A percentile compares a stretch with the other conserved stretches of the same genome.
phyloP scores from a whole-genome alignment of 2,888 invertebrate species.

The Nomada fabriciana region DNA sequence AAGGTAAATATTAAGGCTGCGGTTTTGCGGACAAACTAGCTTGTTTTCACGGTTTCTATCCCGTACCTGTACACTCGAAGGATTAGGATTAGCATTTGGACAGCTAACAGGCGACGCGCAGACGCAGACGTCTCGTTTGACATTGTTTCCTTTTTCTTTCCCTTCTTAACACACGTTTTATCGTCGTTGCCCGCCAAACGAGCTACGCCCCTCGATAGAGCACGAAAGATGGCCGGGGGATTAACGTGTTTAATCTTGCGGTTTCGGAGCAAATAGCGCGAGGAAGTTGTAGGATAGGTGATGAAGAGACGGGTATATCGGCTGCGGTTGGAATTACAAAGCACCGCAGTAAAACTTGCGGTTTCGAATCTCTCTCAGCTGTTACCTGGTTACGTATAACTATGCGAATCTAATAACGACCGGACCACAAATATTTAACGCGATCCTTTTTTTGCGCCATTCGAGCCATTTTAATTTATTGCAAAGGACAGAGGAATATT shows the following conservation, averaged over 20 bases:
- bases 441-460: too few relatives aligned
- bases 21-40: slow-evolving; percentile 64
- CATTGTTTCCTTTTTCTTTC: slow-evolving; percentile 17
- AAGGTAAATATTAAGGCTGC: slow-evolving; percentile 66
- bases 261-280: slow-evolving; percentile 74
- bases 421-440: not conserved
- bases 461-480: too few relatives aligned
- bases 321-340: slow-evolving; percentile 68
- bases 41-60: slow-evolving; percentile 49
- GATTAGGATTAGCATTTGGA: slow-evolving; percentile 66
- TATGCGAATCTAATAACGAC: not conserved
- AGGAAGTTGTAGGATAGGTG: slow-evolving; percentile 46
- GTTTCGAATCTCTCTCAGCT: slow-evolving; percentile 53
- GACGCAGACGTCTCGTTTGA: slow-evolving; percentile 9
- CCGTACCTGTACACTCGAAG: slow-evolving; percentile 39
- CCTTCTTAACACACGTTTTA: slow-evolving; percentile 48
- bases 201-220: slow-evolving; percentile 55
- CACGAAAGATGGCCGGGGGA: slow-evolving; percentile 62
- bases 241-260: slow-evolving; percentile 78
- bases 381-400: slow-evolving; percentile 37
- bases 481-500: too few relatives aligned
- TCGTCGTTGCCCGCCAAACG: slow-evolving; percentile 47
- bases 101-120: slow-evolving; percentile 32
- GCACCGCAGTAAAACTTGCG: slow-evolving; percentile 59
- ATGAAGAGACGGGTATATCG: slow-evolving; percentile 53